A percentile compares a stretch with the other conserved stretches of the same genome.
Conservation (phyloP, 2,888 invertebrate species). For the Ormia ochracea region DNA sequence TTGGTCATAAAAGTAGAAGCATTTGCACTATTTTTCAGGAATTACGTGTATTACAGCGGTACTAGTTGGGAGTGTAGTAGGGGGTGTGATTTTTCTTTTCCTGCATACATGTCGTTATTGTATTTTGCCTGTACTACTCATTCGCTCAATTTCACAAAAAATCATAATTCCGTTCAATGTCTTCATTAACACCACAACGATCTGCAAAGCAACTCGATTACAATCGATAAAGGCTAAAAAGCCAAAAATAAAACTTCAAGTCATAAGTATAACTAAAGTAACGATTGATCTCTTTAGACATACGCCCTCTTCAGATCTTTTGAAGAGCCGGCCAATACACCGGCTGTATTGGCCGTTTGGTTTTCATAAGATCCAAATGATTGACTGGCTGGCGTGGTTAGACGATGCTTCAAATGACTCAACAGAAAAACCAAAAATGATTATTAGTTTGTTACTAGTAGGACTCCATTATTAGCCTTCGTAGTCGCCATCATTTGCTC, state of each 20-base stretch:
- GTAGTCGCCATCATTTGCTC: constrained; percentile 48
- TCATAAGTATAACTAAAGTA: constrained; percentile 24
- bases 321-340: constrained; percentile 5
- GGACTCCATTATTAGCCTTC: constrained; percentile 51
- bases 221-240: neutral
- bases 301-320: constrained; percentile 49
- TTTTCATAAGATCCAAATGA: constrained; percentile 17
- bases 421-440: constrained; percentile 19
- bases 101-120: too few species aligned
- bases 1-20: too few species aligned
- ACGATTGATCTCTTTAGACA: constrained; percentile 38
- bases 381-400: constrained; percentile 33
- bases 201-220: constrained; percentile 29
- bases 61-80: too few species aligned
- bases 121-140: too few species aligned
- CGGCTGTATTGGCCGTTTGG: constrained; percentile 7
- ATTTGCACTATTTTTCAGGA: too few species aligned
- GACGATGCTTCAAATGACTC: constrained; percentile 55
- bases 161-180: constrained; percentile 29
- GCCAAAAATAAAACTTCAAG: constrained; percentile 25
- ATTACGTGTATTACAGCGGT: too few species aligned
- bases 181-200: constrained; percentile 45
- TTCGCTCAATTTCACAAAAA: constrained; percentile 31
- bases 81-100: too few species aligned
- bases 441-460: constrained; percentile 21